These are phyloP conservation scores for Tringa solitaria DNA, from an alignment of 2,113 vertebrate species.

Conservation along the genomic window DNA sequence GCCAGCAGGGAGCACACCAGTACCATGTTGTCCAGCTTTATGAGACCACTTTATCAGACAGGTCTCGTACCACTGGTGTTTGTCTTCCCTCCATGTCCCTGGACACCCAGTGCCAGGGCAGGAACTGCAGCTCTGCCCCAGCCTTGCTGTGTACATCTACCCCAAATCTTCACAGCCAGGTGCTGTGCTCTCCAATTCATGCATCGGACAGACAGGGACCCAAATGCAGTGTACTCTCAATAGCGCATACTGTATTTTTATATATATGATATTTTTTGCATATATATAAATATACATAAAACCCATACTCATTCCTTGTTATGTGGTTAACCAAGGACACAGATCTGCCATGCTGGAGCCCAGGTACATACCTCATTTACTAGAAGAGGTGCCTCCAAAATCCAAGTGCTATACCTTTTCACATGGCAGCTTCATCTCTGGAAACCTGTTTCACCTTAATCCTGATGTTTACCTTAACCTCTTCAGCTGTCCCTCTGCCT, in stretches of 20 bases:
- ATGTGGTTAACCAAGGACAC: neutral
- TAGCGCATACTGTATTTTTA: neutral
- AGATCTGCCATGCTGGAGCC: constrained; percentile 9
- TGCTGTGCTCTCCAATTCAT: neutral
- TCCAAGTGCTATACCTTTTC: neutral
- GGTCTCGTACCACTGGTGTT: neutral
- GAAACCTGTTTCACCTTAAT: neutral
- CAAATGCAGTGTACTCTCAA: neutral
- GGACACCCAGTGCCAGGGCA: neutral
- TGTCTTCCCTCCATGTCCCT: neutral
- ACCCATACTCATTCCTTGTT: neutral
- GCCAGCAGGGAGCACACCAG: neutral
- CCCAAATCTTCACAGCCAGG: neutral
- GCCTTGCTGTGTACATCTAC: neutral
- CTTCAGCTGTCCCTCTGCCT: neutral
- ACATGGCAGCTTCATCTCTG: neutral
- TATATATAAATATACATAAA: neutral
- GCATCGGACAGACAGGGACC: neutral
- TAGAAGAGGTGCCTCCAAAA: neutral
- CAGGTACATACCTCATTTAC: neutral
- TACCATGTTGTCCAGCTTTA: neutral
- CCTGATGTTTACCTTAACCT: constrained; percentile 14
- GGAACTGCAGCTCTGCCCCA: neutral
- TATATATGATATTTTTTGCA: neutral
- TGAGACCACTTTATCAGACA: neutral